phyloP scores from a whole-genome alignment of 2,888 invertebrate genomes.

The Nysson spinosus region DNA sequence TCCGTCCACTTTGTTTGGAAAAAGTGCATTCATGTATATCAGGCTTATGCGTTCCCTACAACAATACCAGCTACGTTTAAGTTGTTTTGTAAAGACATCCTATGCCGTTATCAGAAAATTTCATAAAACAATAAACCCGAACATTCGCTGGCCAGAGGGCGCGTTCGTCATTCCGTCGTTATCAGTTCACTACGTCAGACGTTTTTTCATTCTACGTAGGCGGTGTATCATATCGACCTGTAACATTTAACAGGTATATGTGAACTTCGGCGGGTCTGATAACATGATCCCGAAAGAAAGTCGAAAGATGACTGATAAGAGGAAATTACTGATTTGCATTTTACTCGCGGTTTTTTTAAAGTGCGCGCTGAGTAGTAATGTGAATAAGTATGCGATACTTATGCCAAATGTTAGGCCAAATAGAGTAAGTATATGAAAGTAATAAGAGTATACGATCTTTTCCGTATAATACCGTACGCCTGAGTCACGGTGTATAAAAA shows the following conservation, averaged over 20 bases:
- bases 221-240: slow-evolving; percentile 48
- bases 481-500: too few species aligned
- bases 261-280: slow-evolving; percentile 17
- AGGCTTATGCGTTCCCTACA: too few species aligned
- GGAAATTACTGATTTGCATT: slow-evolving; percentile 21
- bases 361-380: slow-evolving; percentile 59
- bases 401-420: slow-evolving; percentile 91
- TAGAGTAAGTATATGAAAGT: slow-evolving; percentile 82
- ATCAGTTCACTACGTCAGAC: slow-evolving; percentile 37
- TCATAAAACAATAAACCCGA: slow-evolving; percentile 7
- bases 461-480: too few species aligned
- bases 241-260: slow-evolving; percentile 43
- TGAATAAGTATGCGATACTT: slow-evolving; percentile 83
- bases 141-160: slow-evolving; percentile 23
- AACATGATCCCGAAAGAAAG: neutral
- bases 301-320: slow-evolving; percentile 42
- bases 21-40: too few species aligned
- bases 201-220: neutral
- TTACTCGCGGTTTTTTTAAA: slow-evolving; percentile 38
- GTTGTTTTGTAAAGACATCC: neutral
- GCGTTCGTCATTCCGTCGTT: slow-evolving; percentile 1
- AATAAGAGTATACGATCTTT: too few species aligned
- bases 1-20: too few species aligned
- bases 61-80: too few species aligned
- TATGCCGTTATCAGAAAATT: neutral